Percentiles rank a stretch among this genome's conserved stretches.
Conservation (phyloP, 2,888 invertebrate genomes). For the Orgyia antiqua region DNA sequence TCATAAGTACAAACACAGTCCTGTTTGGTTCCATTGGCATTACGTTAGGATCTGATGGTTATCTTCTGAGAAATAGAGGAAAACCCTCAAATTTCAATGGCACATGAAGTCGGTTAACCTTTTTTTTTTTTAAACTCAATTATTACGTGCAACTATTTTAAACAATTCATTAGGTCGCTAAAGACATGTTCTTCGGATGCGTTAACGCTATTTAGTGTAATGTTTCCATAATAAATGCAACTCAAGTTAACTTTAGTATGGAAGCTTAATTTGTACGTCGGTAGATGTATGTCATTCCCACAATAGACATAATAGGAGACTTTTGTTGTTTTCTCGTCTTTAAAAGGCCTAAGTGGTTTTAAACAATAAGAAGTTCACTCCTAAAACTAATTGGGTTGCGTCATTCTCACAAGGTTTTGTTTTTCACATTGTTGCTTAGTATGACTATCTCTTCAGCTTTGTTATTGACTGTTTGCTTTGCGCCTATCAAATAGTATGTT, state of each 20-base stretch:
- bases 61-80: too few relatives aligned
- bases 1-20: too few relatives aligned
- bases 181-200: neutral
- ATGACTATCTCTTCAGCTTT: too few relatives aligned
- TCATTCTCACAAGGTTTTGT: slow-evolving; percentile 19
- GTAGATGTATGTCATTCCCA: slow-evolving; percentile 4
- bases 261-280: slow-evolving; percentile 5
- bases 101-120: too few relatives aligned
- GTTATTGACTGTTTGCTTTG: slow-evolving; percentile 11
- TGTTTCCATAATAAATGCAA: neutral
- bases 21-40: too few relatives aligned
- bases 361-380: slow-evolving; percentile 13
- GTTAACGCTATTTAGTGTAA: too few relatives aligned
- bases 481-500: slow-evolving; percentile 10
- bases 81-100: too few relatives aligned
- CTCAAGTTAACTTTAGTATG: neutral
- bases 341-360: slow-evolving; percentile 18
- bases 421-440: slow-evolving; percentile 2
- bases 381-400: slow-evolving; percentile 20
- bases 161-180: slow-evolving; percentile 19
- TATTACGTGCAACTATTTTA: too few relatives aligned
- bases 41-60: too few relatives aligned
- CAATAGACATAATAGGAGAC: slow-evolving; percentile 14
- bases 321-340: slow-evolving; percentile 10
- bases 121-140: too few relatives aligned